phyloP scores from a whole-genome alignment of 2,797 vertebrate species.

The Gorsachius magnificus region DNA sequence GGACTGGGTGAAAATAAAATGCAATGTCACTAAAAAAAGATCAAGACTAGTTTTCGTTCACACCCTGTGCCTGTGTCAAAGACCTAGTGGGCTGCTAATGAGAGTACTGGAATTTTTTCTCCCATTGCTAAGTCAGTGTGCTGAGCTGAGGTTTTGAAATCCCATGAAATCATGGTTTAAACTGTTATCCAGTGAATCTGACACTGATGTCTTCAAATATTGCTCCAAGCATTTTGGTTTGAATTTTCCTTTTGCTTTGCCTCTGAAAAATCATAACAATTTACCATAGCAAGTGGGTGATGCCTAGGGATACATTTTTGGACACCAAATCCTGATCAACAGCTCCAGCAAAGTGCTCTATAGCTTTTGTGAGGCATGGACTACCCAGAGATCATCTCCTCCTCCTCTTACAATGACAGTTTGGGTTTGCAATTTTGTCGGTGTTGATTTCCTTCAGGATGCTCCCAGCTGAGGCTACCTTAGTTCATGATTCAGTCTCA shows the following conservation, averaged over 20 bases:
- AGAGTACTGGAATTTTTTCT: background rate
- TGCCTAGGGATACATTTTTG: background rate
- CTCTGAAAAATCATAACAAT: background rate
- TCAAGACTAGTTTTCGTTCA: background rate
- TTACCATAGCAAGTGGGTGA: background rate
- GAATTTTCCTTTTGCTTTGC: background rate
- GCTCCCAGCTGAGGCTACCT: background rate
- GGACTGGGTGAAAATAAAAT: background rate
- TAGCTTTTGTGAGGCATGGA: background rate
- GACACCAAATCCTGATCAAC: background rate
- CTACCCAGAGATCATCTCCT: accelerated
- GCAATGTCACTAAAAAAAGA: accelerated
- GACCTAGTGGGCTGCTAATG: background rate
- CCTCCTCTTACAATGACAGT: background rate
- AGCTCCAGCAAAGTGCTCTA: background rate
- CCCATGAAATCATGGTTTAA: background rate
- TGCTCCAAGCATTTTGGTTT: background rate
- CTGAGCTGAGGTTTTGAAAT: background rate
- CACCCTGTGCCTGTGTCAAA: background rate
- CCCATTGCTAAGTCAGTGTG: background rate
- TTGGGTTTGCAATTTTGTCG: background rate
- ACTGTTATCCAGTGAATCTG: background rate
- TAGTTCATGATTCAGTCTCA: background rate
- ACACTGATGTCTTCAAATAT: background rate
- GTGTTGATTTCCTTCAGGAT: background rate